Percentiles rank a stretch among this genome's conserved stretches.
These are phyloP conservation scores for Rotaria sp. DNA, from an alignment of 2,888 invertebrate genomes.

Conservation along the genomic window DNA sequence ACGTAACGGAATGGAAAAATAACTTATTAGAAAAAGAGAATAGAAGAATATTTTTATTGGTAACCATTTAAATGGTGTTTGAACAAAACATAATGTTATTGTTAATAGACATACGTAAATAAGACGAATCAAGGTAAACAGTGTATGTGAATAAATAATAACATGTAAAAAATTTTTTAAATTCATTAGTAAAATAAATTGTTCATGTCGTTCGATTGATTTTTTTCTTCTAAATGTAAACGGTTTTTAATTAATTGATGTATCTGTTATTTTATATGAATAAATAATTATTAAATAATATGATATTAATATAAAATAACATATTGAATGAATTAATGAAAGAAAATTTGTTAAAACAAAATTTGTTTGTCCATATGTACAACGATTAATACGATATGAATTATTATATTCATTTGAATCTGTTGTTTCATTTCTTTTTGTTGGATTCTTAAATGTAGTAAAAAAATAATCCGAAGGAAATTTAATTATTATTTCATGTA, in stretches of 20 bases:
- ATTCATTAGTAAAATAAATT: not conserved
- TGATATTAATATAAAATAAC: not conserved
- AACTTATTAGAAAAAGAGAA: not conserved
- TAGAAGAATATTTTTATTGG: not conserved
- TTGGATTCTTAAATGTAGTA: not conserved
- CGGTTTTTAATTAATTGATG: not conserved
- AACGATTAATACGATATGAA: not conserved
- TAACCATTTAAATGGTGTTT: not conserved
- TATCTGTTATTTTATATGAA: not conserved
- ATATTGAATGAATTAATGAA: not conserved
- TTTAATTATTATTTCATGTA: slow-evolving; percentile 2
- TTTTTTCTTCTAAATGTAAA: not conserved
- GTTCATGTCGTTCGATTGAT: not conserved
- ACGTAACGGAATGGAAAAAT: not conserved
- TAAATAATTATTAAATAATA: not conserved
- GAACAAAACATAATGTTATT: not conserved
- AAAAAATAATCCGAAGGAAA: not conserved
- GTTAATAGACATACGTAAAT: not conserved
- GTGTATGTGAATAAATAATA: not conserved
- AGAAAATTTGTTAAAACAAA: not conserved
- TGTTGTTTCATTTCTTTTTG: not conserved
- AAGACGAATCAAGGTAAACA: not conserved
- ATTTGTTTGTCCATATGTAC: not conserved
- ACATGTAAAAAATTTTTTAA: not conserved
- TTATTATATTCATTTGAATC: not conserved